Evolutionary conservation across 2,113 vertebrate species (phyloP), one percentile per base, ranked within the genome.

Genomic region (Tyto alba): DNA sequence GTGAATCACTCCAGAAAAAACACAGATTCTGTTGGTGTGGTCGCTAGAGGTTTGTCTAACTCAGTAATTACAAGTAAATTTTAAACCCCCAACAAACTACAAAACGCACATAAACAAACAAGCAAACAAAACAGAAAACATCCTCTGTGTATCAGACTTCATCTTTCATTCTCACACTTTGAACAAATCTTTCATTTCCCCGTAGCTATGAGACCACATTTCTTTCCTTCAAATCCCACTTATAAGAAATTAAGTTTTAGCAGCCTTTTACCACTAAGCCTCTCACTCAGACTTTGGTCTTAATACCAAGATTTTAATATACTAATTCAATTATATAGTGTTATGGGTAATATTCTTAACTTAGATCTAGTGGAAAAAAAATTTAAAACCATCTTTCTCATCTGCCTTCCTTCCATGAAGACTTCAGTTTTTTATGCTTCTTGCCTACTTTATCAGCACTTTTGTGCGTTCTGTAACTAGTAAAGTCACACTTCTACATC

Each of bases 321-420:
- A 74, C 59, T 94, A 95, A 95, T 96, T 95, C 56, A 96, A 94
- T 95, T 92, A 89, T 13, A 2, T 74, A 64, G 52, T 43, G n/a
- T 77, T 86, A 90, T 77, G 79, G 21, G 50, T 88, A 90, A 94
- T 93, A 91, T 89, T 91, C 55, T 95, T 90, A 92, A 91, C 57
- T 75, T 80, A 86, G 14, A 92, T 71, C 63, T 59, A 47, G 18
- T 16, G 47, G 15, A 22, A 90, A 79, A 88, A 79, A 77, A 50
- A 62, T 45, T 3, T 40, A 34, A 89, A 63, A 21, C 16, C 47
- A 85, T 50, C 47, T 77, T 91, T 95, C 63, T 91, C 38, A 66
- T 85, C 74, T 90, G 30, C 19, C n/a, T 79, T 91, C 60, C 36
- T 92, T 82, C 38, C 25, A 79, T 38, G n/a, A 80, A 50, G 38